phyloP scores from a whole-genome alignment of 2,113 vertebrate species.

The Gallinago undulata region DNA sequence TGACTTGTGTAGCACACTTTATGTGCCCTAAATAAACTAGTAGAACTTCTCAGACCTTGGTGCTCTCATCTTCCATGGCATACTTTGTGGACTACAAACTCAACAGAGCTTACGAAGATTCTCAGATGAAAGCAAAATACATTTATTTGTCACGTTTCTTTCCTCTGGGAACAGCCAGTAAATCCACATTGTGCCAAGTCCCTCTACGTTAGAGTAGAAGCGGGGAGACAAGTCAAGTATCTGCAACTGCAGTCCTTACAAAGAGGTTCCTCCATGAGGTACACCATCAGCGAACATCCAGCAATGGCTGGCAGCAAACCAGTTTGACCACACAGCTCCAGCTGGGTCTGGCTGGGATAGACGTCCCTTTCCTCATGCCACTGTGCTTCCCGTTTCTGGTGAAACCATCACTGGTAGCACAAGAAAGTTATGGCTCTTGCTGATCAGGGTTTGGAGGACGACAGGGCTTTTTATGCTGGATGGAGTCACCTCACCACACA shows the following conservation, averaged over 20 bases:
- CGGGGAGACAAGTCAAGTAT: neutral
- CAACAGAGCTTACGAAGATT: neutral
- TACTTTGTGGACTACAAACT: neutral
- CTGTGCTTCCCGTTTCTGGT: neutral
- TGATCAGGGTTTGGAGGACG: rapidly evolving
- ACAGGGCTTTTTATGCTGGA: neutral
- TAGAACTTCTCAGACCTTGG: neutral
- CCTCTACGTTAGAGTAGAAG: neutral
- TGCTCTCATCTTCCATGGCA: neutral
- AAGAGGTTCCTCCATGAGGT: neutral
- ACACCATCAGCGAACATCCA: neutral
- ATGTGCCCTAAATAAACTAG: neutral
- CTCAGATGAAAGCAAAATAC: neutral
- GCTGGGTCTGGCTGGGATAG: neutral
- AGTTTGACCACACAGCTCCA: neutral
- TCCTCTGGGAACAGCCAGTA: neutral
- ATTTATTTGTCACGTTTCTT: neutral
- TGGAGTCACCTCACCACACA: no score
- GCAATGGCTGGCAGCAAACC: neutral
- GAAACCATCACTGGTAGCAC: neutral
- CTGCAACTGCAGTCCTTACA: neutral
- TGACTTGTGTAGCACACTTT: neutral
- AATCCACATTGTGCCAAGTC: neutral
- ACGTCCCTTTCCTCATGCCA: neutral
- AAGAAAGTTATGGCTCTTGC: rapidly evolving